Evolutionary conservation across 2,888 invertebrate species (phyloP), one percentile per base, ranked within the genome.

Genomic region (Eutolmus rufibarbis): DNA sequence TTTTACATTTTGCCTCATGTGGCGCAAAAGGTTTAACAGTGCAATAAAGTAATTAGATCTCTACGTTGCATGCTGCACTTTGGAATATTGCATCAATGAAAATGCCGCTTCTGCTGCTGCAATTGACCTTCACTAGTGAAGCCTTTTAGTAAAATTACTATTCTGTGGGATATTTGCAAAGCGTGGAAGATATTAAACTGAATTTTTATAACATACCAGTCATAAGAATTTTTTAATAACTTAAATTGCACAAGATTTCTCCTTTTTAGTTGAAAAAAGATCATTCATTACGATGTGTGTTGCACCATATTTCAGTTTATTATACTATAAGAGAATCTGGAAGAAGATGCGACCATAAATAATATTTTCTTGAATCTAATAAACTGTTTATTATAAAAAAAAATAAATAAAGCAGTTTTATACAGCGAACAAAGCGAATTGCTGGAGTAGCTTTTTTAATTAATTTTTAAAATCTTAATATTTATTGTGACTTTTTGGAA

Each of bases 21-120:
- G 34, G n/a, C 28, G 76, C 37, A 34, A 78, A 43, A 23, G 78
- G 40, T 23, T 78, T 78, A 78, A 43, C 40, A 40, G 12, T 23
- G n/a, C 78, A 43, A 37, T 78, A 37, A 78, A 78, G 43, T 78
- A 78, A 78, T 78, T 78, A 78, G 78, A 78, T 19, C 78, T n/a
- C 43, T 14, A 19, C 43, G 14, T 78, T 66, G 66, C 66, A 66
- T 19, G 66, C 66, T 8, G 51, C n/a, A 51, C 19, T 5, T 19
- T n/a, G 51, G 51, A 51, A 51, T 51, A 7, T 51, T 51, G n/a
- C 51, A 51, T 51, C n/a, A 16, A 16, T 51, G 51, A 51, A n/a
- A n/a, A 51, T 51, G 51, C 51, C 51, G 51, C 16, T 51, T 1
- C 40, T 46, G 5, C 51, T 51, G n/a, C 51, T 51, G 51, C 16